These are phyloP conservation scores for Sycon ciliatum DNA, from an alignment of 37 sponge, comb jelly and placozoan genomes.

Conservation along the genomic window DNA sequence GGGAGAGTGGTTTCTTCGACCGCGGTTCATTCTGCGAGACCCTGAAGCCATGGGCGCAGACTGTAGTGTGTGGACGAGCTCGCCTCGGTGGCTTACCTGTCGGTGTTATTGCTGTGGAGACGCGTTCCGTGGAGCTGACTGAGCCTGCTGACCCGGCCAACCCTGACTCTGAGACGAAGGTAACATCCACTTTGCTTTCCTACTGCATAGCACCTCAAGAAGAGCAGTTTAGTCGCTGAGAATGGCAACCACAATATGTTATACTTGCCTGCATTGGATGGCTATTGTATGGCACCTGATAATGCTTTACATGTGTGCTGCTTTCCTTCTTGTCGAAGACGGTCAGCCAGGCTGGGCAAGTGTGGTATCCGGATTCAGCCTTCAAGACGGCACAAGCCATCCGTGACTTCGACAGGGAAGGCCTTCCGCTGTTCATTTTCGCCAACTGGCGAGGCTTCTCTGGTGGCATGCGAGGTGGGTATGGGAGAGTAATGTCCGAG, in stretches of 20 bases:
- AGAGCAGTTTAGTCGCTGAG: too few species aligned
- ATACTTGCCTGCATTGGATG: too few species aligned
- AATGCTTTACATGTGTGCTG: too few species aligned
- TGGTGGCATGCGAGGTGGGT: conserved; percentile 94
- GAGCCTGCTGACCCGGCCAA: conserved; percentile 96
- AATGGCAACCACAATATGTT: too few species aligned
- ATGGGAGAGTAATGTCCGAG: not conserved
- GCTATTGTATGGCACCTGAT: too few species aligned
- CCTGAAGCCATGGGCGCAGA: conserved; percentile 81
- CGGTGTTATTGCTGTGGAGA: conserved; percentile 95
- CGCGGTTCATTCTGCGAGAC: conserved; percentile 77
- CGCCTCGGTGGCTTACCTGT: conserved; percentile 93
- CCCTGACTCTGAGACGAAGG: conserved; percentile 71
- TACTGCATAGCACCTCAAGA: too few species aligned
- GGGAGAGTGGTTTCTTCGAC: conserved; percentile 90
- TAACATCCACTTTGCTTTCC: conserved; percentile 13
- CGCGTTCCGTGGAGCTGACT: conserved; percentile 64
- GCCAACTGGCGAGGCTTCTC: conserved; percentile 99
- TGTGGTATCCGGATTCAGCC: conserved; percentile 98
- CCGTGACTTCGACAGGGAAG: conserved; percentile 77
- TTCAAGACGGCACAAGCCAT: conserved; percentile 98
- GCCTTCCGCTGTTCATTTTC: conserved; percentile 86
- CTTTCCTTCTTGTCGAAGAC: conserved; percentile 35
- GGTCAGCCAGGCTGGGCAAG: conserved; percentile 88
- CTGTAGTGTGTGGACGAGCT: conserved; percentile 90